Evolutionary conservation across 2,888 invertebrate species (phyloP), one percentile per base, ranked within the genome.

Genomic region (Odontocolon sp.): DNA sequence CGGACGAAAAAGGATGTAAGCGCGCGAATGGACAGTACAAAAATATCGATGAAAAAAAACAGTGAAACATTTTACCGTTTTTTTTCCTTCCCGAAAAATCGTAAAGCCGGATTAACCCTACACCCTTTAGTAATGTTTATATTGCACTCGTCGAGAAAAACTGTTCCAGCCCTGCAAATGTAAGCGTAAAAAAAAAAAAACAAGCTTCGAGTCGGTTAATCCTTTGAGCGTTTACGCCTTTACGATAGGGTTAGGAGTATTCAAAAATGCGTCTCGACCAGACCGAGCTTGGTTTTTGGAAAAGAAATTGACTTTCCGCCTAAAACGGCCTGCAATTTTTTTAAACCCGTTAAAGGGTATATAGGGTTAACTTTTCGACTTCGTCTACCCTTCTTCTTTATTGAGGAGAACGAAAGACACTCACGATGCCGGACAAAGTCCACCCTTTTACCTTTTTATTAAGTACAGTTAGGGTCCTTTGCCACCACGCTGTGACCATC

Each of bases 321-420:
- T 6, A 4, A 45, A 14, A 23, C 11, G 61, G 45, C 26, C 40
- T 45, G 68, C 50, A 50, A 42, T 68, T 82, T 84, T 47, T 83
- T 83, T 82, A 81, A 86, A 84, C 69, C 83, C 83, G 83, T 84
- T 85, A 84, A 61, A 67, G 64, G 38, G 21, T 47, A 16, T 56
- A 63, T 69, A 9, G 77, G 70, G 79, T 79, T 80, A 77, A 80
- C 79, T 77, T 80, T 42, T 79, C 77, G 75, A 80, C 77, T 70
- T 64, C 9, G 59, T 47, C 28, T 71, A 70, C 71, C 74, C 71
- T 73, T 79, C 61, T 73, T 80, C 66, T 80, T 71, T 79, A 77
- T 79, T 77, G 71, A 23, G 54, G 50, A 6, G 38, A 8, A 9
- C 8, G 31, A 18, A 16, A 33, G 42, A 42, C 38, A 47, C 47